A percentile compares a stretch with the other conserved stretches of the same genome.
These are phyloP conservation scores for Dynastes hyllus DNA, from an alignment of 2,888 invertebrate genomes.

Conservation along the genomic window DNA sequence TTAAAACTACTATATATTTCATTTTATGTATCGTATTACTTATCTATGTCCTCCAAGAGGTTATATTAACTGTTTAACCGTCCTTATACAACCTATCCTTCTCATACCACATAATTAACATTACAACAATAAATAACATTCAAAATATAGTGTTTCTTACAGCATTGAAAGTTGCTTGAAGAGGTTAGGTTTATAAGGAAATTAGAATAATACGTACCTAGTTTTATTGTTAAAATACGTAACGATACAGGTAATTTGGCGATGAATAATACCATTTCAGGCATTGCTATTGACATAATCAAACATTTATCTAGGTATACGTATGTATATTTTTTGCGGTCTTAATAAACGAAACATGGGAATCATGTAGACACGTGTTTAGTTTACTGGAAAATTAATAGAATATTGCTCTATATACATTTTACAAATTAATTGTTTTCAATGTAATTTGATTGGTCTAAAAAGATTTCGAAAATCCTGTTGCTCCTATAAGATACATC, in stretches of 20 bases:
- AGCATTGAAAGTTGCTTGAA: constrained; percentile 1
- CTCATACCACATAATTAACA: neutral
- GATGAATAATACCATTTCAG: neutral
- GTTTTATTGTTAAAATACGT: neutral
- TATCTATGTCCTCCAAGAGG: neutral
- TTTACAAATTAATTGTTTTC: neutral
- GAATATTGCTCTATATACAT: too few relatives aligned
- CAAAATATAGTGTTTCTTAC: neutral
- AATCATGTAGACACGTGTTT: too few relatives aligned
- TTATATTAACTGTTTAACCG: constrained; percentile 9
- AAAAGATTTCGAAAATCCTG: neutral
- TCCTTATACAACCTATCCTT: neutral
- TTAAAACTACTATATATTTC: neutral
- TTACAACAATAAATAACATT: neutral
- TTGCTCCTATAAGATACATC: neutral
- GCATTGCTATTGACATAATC: neutral
- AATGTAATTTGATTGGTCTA: neutral
- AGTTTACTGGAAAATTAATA: too few relatives aligned
- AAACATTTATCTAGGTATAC: too few relatives aligned
- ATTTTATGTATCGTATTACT: neutral
- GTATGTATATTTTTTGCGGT: too few relatives aligned
- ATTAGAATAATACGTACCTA: neutral
- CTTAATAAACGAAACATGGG: too few relatives aligned
- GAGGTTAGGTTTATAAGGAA: neutral
- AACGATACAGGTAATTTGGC: neutral